Percentiles rank a stretch among this genome's conserved stretches.
Evolutionary conservation across 2,113 vertebrate species (phyloP).

Genomic region (Thunnus maccoyii): DNA sequence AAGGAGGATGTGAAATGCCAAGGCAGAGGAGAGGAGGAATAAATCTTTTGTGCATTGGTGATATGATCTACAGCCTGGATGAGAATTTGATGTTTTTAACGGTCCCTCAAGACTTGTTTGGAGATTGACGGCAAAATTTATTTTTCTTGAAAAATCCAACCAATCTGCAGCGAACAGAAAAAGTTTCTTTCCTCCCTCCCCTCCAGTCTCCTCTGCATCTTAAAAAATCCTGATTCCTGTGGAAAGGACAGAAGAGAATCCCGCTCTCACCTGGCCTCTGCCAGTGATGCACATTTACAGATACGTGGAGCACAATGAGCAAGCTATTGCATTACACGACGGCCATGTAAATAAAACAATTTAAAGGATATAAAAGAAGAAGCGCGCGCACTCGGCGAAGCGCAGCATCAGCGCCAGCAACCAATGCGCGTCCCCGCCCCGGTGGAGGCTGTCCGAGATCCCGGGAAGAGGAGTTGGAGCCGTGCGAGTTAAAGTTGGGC

Average conservation of each 20-base stretch:
- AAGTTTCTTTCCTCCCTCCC: conserved; percentile 37
- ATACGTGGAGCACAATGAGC: not conserved
- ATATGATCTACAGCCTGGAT: not conserved
- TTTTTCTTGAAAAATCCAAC: conserved; percentile 11
- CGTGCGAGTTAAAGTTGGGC: conserved; percentile 85
- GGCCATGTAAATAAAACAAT: conserved; percentile 55
- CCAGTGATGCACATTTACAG: conserved; percentile 10
- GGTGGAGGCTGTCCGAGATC: conserved; percentile 78
- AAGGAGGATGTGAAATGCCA: conserved; percentile 27
- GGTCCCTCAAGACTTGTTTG: not conserved
- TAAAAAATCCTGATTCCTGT: conserved; percentile 30
- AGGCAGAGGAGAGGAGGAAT: conserved; percentile 28
- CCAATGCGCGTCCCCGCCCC: conserved; percentile 81
- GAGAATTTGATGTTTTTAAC: conserved; percentile 6
- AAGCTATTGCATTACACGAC: not conserved
- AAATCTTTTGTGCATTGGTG: not conserved
- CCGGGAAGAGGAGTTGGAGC: conserved; percentile 84
- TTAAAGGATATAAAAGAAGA: conserved; percentile 54
- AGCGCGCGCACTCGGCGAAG: conserved; percentile 81
- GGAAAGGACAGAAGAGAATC: conserved; percentile 24
- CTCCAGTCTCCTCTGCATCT: conserved; percentile 32
- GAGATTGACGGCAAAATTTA: not conserved
- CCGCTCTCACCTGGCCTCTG: not conserved
- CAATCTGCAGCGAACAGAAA: conserved; percentile 35
- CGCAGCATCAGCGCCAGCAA: conserved; percentile 81